Base-by-base conservation (phyloP, 2,113 vertebrate genomes). In the Dipodomys spectabilis region DNA sequence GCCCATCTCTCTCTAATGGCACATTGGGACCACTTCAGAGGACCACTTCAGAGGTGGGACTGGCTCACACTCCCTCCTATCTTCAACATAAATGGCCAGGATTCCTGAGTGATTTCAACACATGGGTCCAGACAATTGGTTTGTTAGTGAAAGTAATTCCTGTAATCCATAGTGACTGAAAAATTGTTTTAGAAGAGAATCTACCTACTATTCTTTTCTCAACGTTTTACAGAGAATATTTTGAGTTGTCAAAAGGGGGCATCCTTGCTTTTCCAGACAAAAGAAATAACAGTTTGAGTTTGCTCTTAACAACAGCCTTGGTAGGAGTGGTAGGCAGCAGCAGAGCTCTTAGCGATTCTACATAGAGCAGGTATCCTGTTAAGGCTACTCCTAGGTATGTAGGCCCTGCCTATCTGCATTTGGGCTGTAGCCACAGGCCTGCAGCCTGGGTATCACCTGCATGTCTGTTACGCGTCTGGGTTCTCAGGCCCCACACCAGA, bases 231-330 rank as follows among this genome's bases (percentile, higher is more conserved):
- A 94, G 96, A 86, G 97, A 98, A 95, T 97, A 97, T 92, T 86
- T 81, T 72, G 74, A 97, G 73, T 93, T 92, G 97, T 98, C 98
- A 98, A 98, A 97, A 98, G 98, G 96, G 98, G 98, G 97, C 97
- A 98, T 98, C 97, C 97, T 98, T 98, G 98, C 97, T 98, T 98
- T 98, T 98, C 97, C 93, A 97, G 95, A 97, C 45, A 86, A 91
- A 86, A 84, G 92, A 92, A 96, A 92, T 82, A 74, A 8, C 25
- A 32, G 80, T 88, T 87, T 85, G 90, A 79, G 35, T 79, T 96
- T 86, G 72, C 71, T 94, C 79, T 90, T 92, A 22, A 71, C 35
- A 94, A 81, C 91, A 64, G 78, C 57, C 18, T 67, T 6, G 44
- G 69, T 49, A 80, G 89, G 83, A 96, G 89, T 86, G 74, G 79